Base-by-base conservation (phyloP, 2,113 vertebrate genomes). In the Excalfactoria chinensis region DNA sequence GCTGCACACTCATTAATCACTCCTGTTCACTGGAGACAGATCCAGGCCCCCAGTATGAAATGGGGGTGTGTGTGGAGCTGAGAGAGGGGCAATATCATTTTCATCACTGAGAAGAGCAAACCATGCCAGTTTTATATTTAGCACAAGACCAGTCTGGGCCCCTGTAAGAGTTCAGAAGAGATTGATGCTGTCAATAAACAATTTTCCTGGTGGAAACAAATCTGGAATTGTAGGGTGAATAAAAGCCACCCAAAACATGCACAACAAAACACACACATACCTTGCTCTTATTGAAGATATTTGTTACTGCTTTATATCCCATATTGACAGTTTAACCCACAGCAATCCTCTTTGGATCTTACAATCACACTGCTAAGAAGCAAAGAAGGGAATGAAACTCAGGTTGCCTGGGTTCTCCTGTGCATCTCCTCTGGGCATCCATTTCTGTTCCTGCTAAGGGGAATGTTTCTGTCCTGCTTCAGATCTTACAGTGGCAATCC, bases 71-170 rank as follows among this genome's bases (percentile, higher is more conserved):
- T 72, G 49, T 8, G 0, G 64, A 46, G 37, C 23, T 49, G 9
- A 37, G 46, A 37, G 46, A 82, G 58, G 64, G 58, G 28, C 37
- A 60, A 40, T 60, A 78, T 81, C 46, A 41, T 71, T 93, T 87
- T 94, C 87, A 79, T 56, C n/a, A 25, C 44, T 55, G 49, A 93
- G 46, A 90, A 87, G 35, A 84, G 34, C 28, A 91, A 92, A 92
- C 22, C 74, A 35, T 18, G 1, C 30, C 68, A 76, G 11, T 13
- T 64, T 9, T 12, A 34, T 35, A 46, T 86, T 88, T 79, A 85
- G 43, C 53, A 48, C 7, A 88, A 79, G 44, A 26, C 14, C 30
- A 49, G 28, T 67, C 41, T 84, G 51, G 34, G 17, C 3, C 34
- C 28, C 34, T 9, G 6, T 11, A 0, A 1, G 41, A 76, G 16